Evolutionary conservation across 2,113 vertebrate genomes (phyloP), one percentile per base, ranked within the genome.

Genomic region (Illadopsis cleaveri): DNA sequence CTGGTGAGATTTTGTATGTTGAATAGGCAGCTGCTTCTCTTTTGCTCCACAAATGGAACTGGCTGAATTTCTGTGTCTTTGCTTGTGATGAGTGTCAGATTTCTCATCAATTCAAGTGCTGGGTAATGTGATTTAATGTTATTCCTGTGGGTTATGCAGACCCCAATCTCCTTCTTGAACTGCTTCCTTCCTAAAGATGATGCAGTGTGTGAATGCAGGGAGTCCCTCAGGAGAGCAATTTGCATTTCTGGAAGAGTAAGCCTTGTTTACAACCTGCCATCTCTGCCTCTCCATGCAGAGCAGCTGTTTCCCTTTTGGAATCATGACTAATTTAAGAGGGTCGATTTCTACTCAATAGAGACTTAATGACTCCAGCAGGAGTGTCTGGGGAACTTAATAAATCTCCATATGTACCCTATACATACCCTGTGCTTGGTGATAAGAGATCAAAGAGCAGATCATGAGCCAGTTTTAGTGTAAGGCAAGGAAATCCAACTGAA

Each of bases 241-340:
- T 91, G 66, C 70, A 44, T 94, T 89, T 95, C 90, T 94, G 88
- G 68, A 93, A 86, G 71, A 76, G 56, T 48, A 16, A 92, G 35
- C 53, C 69, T 86, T 89, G 83, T 90, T 92, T 89, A 82, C 71
- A 95, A 31, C 86, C 86, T 94, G 66, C 87, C 1, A 15, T 30
- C 82, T 68, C 53, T 38, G 45, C 60, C 5, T 1, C 58, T 24
- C 62, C 4, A 1, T 19, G 6, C 62, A n/a, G 30, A 92, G 51
- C 96, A 97, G 93, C 91, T 94, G 91, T 82, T 96, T 96, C 93
- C 85, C 71, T 92, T 91, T 91, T 86, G 81, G 85, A 94, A 44
- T 83, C 44, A 35, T 89, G 81, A 81, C 48, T 95, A 44, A 81
- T 81, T 82, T 47, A 90, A 70, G n/a, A 78, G n/a, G 21, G 80